Percentiles rank a stretch among this genome's conserved stretches.
Evolutionary conservation across 2,797 vertebrate species (phyloP).

Genomic region (Melanitta fusca): DNA sequence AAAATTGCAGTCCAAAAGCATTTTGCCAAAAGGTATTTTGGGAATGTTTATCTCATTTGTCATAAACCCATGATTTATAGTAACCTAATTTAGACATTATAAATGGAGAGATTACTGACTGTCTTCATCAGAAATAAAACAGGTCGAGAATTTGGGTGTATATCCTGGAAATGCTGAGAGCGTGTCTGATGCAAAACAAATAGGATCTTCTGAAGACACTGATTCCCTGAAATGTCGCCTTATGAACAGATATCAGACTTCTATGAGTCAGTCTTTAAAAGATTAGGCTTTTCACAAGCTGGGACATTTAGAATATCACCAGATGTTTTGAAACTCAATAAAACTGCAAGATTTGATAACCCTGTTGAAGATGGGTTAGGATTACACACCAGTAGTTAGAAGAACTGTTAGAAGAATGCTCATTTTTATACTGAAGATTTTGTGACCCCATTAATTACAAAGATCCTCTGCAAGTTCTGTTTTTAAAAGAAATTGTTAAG

Average conservation of each 20-base stretch:
- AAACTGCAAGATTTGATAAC: neutral
- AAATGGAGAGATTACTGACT: constrained; percentile 36
- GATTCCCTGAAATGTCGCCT: neutral
- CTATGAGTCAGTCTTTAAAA: neutral
- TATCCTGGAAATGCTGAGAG: neutral
- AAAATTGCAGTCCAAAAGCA: constrained; percentile 41
- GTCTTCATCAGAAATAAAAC: constrained; percentile 18
- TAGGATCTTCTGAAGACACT: neutral
- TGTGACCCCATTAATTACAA: neutral
- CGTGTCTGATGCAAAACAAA: neutral
- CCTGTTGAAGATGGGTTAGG: neutral
- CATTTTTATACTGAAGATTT: neutral
- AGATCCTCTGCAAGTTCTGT: neutral
- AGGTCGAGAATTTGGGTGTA: neutral
- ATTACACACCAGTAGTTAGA: neutral
- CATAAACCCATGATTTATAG: constrained; percentile 51
- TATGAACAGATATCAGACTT: neutral
- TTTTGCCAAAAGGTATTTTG: constrained; percentile 66
- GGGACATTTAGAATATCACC: neutral
- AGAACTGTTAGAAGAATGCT: neutral
- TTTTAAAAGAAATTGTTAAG: neutral
- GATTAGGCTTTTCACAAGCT: neutral
- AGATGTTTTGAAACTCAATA: neutral
- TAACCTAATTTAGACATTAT: constrained; percentile 49
- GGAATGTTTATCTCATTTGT: constrained; percentile 56